Evolutionary conservation across 2,797 vertebrate species (phyloP).

Genomic region (Xenops minutus): DNA sequence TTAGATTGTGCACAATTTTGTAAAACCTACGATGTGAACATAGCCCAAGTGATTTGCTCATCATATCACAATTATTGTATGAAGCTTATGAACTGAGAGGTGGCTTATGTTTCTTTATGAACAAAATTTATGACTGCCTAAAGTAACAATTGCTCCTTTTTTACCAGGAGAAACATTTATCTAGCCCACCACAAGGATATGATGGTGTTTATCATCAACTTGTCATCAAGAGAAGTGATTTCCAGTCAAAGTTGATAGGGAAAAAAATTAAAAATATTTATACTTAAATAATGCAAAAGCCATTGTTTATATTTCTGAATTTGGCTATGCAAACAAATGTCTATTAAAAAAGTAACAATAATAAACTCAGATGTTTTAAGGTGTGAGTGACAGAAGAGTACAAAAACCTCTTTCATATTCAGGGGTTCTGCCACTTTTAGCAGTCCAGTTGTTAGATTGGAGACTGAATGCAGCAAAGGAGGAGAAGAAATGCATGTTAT

Average conservation of each 20-base stretch:
- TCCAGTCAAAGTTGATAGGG: neutral
- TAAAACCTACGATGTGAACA: neutral
- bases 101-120: neutral
- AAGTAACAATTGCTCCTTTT: neutral
- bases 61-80: neutral
- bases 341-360: neutral
- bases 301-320: neutral
- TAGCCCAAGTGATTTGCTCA: neutral
- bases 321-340: neutral
- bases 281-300: neutral
- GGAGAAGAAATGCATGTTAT: neutral
- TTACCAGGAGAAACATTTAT: neutral
- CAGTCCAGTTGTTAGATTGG: neutral
- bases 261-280: neutral
- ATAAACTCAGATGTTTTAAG: neutral
- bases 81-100: neutral
- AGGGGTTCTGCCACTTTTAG: neutral
- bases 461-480: neutral
- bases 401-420: neutral
- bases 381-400: neutral
- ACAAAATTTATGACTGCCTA: neutral
- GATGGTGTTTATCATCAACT: neutral
- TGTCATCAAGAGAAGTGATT: neutral
- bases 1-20: neutral
- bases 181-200: neutral